Conservation (phyloP, 2,113 vertebrate genomes). For the Delphinapterus leucas region DNA sequence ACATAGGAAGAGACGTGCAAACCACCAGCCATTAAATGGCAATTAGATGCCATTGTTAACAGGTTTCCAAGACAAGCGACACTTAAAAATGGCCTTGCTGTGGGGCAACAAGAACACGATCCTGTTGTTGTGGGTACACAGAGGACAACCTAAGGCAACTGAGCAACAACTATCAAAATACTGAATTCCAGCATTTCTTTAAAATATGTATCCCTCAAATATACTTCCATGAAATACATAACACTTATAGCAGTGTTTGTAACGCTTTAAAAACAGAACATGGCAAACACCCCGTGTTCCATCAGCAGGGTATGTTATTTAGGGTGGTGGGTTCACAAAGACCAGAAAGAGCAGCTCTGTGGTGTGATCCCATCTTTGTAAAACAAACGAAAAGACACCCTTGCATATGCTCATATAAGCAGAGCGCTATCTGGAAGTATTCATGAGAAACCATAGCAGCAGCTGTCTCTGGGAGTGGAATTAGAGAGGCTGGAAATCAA, state of each 20-base stretch:
- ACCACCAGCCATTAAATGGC: not conserved
- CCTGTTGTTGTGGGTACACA: not conserved
- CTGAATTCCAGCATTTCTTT: not conserved
- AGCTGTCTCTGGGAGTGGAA: not conserved
- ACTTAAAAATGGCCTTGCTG: not conserved
- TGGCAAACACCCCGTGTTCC: not conserved
- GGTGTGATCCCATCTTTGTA: not conserved
- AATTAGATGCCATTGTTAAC: not conserved
- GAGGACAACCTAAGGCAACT: not conserved
- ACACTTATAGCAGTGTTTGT: not conserved
- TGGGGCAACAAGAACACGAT: not conserved
- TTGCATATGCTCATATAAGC: not conserved
- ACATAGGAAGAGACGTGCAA: not conserved
- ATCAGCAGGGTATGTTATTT: not conserved
- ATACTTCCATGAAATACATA: not conserved
- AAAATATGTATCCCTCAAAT: not conserved
- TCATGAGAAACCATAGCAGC: not conserved
- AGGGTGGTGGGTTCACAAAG: not conserved
- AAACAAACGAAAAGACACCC: not conserved
- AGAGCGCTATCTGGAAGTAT: not conserved
- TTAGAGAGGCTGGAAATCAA: not conserved
- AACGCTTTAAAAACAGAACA: not conserved
- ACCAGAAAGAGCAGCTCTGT: not conserved
- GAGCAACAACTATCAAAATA: not conserved
- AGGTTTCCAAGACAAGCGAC: not conserved